A percentile compares a stretch with the other conserved stretches of the same genome.
These are phyloP conservation scores for Bucco capensis DNA, from an alignment of 2,113 vertebrate species.

Conservation along the genomic window DNA sequence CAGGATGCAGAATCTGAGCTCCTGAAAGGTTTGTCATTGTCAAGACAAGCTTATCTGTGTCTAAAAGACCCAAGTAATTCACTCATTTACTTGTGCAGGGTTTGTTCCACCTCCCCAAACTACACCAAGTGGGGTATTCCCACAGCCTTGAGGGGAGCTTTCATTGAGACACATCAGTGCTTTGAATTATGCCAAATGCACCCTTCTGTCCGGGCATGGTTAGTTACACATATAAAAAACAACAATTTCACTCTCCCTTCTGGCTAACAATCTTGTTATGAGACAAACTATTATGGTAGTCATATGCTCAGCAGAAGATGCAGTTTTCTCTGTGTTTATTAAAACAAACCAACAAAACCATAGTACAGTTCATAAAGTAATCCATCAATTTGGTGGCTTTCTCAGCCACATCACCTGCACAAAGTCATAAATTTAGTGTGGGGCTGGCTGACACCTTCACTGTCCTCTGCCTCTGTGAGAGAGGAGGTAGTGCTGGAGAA, in stretches of 20 bases:
- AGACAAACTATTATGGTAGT: constrained; percentile 32
- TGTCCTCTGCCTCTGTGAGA: background rate
- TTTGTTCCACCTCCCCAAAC: background rate
- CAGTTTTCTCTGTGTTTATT: background rate
- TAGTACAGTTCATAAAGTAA: background rate
- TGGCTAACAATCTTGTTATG: constrained; percentile 41
- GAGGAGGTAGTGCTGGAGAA: background rate
- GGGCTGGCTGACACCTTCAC: background rate
- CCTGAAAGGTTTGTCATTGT: background rate
- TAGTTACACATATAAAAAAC: constrained; percentile 16
- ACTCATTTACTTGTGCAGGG: background rate
- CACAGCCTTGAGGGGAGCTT: background rate
- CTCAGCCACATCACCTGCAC: fast-evolving
- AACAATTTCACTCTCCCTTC: constrained; percentile 22
- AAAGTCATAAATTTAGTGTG: background rate
- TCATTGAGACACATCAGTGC: background rate
- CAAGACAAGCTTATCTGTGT: background rate
- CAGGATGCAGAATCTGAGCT: background rate
- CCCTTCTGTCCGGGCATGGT: constrained; percentile 22
- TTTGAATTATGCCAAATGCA: background rate
- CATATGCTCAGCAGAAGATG: constrained; percentile 29
- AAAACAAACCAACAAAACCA: background rate
- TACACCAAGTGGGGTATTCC: background rate
- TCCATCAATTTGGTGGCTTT: background rate
- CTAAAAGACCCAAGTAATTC: background rate